Base-by-base conservation (phyloP, 2,113 vertebrate species). In the Corydoras maculifer region DNA sequence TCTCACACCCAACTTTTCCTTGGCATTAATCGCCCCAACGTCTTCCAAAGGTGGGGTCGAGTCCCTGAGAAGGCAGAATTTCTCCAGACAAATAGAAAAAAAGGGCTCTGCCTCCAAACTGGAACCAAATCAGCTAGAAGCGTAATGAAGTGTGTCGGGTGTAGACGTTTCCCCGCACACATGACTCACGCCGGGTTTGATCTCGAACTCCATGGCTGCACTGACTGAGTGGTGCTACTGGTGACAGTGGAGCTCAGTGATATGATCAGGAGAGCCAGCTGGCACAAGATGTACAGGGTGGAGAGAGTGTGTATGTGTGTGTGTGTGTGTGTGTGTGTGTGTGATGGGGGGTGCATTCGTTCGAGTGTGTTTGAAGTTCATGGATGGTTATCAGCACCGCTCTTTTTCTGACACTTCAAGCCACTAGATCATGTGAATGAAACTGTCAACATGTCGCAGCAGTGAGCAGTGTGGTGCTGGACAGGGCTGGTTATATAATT, bases 61-160 rank as follows among this genome's bases (percentile, higher is more conserved):
- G 58, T 48, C 65, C 32, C 10, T 25, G 18, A 75, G 61, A 78
- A 64, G 67, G 58, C 50, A 48, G 58, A 72, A 53, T 35, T 72
- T 55, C 49, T 59, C 51, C 4, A 14, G 30, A 59, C 58, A 54
- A 68, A 68, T 54, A 72, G 58, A 65, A 68, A 57, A 75, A 74
- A 54, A 64, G 61, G 55, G 55, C 73, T 62, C 68, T 13, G 3
- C n/a, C 49, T 62, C 31, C 59, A 32, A 60, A 62, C 68, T 50
- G 65, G 50, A 29, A 8, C 62, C 58, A 58, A 29, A 43, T 12
- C 9, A 58, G 65, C 65, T 67, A 55, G 62, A 69, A 72, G 59
- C 48, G 72, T 70, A 62, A 78, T 70, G 63, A 75, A 65, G 72
- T 43, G 71, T 69, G 70, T 58, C 35, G 68, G 64, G 76, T 74